Evolutionary conservation across 2,888 invertebrate genomes (phyloP).

Genomic region (Nemurella pictetii): DNA sequence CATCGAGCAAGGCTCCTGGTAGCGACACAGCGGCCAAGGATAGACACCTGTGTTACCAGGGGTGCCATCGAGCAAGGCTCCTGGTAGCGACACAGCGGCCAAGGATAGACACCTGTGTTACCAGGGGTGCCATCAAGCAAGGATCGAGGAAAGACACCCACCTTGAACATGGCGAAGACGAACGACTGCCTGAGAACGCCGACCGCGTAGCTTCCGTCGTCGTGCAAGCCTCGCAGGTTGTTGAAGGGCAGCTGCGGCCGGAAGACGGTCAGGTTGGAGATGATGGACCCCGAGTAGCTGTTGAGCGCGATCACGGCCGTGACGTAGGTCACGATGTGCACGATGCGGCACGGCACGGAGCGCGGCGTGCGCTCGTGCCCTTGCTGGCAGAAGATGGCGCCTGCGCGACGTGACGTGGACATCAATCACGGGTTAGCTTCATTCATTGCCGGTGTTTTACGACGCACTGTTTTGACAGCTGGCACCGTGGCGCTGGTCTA

Average conservation of each 20-base stretch:
- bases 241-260: conserved; percentile 29
- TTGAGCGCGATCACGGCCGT: conserved; percentile 32
- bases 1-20: too few relatives aligned
- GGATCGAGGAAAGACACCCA: neutral
- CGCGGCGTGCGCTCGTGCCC: conserved; percentile 28
- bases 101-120: too few relatives aligned
- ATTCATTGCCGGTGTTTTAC: too few relatives aligned
- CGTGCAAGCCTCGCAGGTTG: conserved; percentile 16
- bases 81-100: too few relatives aligned
- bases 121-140: too few relatives aligned
- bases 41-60: too few relatives aligned
- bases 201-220: conserved; percentile 21
- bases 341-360: conserved; percentile 21
- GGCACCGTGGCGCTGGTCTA: too few relatives aligned
- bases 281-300: conserved; percentile 34
- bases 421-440: too few relatives aligned
- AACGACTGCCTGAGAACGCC: conserved; percentile 18
- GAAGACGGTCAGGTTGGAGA: conserved; percentile 32
- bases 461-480: too few relatives aligned
- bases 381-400: conserved; percentile 11
- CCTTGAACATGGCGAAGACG: conserved; percentile 32
- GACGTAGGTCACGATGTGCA: conserved; percentile 28
- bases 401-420: too few relatives aligned
- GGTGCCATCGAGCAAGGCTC: too few relatives aligned
- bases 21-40: too few relatives aligned